phyloP scores from a whole-genome alignment of 2,888 invertebrate genomes.

The Drosophila hamatofila region DNA sequence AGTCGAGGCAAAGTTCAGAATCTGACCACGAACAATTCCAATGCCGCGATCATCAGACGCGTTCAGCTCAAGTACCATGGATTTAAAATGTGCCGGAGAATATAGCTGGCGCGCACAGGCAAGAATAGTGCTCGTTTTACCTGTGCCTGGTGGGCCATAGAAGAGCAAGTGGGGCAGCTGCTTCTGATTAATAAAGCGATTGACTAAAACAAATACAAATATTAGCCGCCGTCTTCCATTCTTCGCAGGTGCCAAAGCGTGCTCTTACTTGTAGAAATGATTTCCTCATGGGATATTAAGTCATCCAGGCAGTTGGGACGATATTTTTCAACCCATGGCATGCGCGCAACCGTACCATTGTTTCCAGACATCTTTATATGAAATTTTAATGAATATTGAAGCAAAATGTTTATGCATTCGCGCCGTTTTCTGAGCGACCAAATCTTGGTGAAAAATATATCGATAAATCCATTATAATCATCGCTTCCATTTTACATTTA shows the following conservation, averaged over 20 bases:
- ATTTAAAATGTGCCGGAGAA: constrained; percentile 94
- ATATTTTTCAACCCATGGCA: constrained; percentile 97
- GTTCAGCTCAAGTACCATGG: constrained; percentile 97
- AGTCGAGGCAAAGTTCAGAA: constrained; percentile 98
- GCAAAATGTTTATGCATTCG: constrained; percentile 37
- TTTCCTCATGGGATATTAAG: constrained; percentile 98
- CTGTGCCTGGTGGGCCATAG: constrained; percentile 99
- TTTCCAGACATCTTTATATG: constrained; percentile 38
- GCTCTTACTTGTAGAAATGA: constrained; percentile 95
- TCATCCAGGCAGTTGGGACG: constrained; percentile 96
- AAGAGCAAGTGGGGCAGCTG: constrained; percentile 97
- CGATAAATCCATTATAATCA: constrained; percentile 18
- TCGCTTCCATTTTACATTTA: neutral
- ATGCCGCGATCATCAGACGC: constrained; percentile 99
- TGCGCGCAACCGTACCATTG: constrained; percentile 55
- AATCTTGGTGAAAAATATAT: constrained; percentile 26
- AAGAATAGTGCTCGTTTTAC: constrained; percentile 98
- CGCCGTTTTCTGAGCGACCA: constrained; percentile 49
- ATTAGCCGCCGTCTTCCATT: neutral
- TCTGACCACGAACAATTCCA: constrained; percentile 96
- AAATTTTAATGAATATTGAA: constrained; percentile 2
- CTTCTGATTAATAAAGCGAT: constrained; percentile 94
- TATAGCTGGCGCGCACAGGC: constrained; percentile 98
- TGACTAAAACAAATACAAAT: constrained; percentile 87
- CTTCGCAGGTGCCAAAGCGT: neutral